phyloP scores from a whole-genome alignment of 2,888 invertebrate genomes.

The Herminia tarsipennalis region DNA sequence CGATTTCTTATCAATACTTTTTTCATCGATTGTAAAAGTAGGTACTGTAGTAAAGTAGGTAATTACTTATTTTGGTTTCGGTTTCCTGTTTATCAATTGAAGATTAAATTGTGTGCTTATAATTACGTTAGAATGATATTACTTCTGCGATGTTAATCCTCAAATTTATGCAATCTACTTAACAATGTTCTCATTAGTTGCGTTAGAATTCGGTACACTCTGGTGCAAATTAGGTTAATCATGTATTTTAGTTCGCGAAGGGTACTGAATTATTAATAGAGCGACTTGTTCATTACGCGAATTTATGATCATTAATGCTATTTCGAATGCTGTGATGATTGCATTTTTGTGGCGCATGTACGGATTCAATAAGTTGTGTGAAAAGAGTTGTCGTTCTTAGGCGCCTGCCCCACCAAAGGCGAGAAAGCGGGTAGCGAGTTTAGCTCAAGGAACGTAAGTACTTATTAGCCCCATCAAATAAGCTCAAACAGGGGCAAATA shows the following conservation, averaged over 20 bases:
- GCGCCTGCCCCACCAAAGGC: no score
- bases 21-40: not conserved
- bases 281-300: conserved; percentile 47
- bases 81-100: not conserved
- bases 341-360: conserved; percentile 20
- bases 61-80: not conserved
- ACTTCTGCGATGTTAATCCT: conserved; percentile 13
- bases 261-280: conserved; percentile 50
- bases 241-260: conserved; percentile 48
- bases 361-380: no score
- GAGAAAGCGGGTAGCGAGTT: no score
- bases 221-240: conserved; percentile 53
- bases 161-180: conserved; percentile 41
- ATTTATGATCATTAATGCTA: conserved; percentile 37
- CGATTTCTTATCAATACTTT: not conserved
- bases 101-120: not conserved
- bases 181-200: conserved; percentile 43
- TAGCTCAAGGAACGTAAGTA: no score
- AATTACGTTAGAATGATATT: conserved; percentile 3
- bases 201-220: conserved; percentile 45
- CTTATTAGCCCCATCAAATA: no score
- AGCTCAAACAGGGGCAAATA: no score
- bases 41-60: not conserved
- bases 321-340: conserved; percentile 33
- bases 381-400: no score